Evolutionary conservation across 1,140 invertebrate species (phyloP).

Genomic region (Calephelis virginiensis): DNA sequence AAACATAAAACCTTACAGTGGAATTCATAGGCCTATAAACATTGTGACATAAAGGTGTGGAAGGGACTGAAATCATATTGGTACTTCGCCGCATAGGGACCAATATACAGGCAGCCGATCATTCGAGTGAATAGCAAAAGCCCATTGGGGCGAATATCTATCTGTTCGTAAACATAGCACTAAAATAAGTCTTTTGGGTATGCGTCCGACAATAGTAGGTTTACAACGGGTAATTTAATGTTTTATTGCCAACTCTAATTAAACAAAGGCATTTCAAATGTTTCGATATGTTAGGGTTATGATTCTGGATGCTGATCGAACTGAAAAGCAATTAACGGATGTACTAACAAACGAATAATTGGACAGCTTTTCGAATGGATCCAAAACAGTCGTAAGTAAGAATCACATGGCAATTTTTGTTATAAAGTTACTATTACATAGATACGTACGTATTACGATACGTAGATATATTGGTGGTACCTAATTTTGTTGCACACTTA

Average conservation of each 20-base stretch:
- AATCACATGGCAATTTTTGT: too few relatives aligned
- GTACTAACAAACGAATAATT: too few relatives aligned
- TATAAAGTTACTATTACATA: too few relatives aligned
- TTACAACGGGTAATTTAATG: slow-evolving; percentile 4
- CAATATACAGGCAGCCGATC: slow-evolving; percentile 10
- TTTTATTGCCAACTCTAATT: not conserved
- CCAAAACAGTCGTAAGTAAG: too few relatives aligned
- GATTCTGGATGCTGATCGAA: too few relatives aligned
- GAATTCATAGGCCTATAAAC: slow-evolving; percentile 15
- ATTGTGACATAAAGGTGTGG: slow-evolving; percentile 6
- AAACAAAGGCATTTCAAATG: not conserved
- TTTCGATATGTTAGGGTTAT: too few relatives aligned
- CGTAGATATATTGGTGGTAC: too few relatives aligned
- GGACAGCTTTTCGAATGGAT: too few relatives aligned
- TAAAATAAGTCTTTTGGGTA: slow-evolving; percentile 5
- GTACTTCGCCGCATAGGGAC: not conserved
- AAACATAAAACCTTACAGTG: slow-evolving; percentile 4
- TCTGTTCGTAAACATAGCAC: slow-evolving; percentile 6
- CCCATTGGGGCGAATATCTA: slow-evolving; percentile 5
- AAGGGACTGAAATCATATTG: slow-evolving; percentile 14
- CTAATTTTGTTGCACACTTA: too few relatives aligned
- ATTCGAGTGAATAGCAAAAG: slow-evolving; percentile 7
- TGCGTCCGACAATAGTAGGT: not conserved
- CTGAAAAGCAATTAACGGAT: too few relatives aligned
- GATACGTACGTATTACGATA: too few relatives aligned